Evolutionary conservation across 1,140 invertebrate species (phyloP).

Genomic region (Acromyrmex charruanus): DNA sequence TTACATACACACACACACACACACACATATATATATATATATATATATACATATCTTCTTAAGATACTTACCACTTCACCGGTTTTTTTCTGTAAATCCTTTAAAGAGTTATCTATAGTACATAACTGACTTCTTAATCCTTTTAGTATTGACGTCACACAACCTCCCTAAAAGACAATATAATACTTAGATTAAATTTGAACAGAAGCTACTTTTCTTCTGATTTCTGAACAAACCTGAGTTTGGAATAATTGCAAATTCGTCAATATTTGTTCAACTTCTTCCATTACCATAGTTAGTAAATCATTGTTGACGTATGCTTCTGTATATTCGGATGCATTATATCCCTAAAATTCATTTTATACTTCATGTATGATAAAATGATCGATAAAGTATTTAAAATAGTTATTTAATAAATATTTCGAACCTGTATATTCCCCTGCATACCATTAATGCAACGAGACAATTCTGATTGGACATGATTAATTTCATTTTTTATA

Average conservation of each 20-base stretch:
- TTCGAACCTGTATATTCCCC: constrained; percentile 72
- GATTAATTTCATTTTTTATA: constrained; percentile 84
- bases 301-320: constrained; percentile 76
- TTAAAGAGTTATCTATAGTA: constrained; percentile 76
- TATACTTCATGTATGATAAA: constrained; percentile 26
- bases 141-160: constrained; percentile 71
- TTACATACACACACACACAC: not conserved
- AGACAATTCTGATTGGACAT: constrained; percentile 75
- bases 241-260: constrained; percentile 77
- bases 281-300: constrained; percentile 78
- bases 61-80: constrained; percentile 79
- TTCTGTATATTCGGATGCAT: constrained; percentile 70
- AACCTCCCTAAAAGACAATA: constrained; percentile 70
- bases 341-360: constrained; percentile 72
- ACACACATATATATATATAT: too few relatives aligned
- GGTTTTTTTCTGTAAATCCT: constrained; percentile 79
- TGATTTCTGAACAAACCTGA: constrained; percentile 69
- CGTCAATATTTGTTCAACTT: constrained; percentile 81
- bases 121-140: constrained; percentile 79
- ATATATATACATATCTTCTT: not conserved
- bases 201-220: constrained; percentile 12
- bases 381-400: not conserved
- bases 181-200: constrained; percentile 50
- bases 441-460: constrained; percentile 74
- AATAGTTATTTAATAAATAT: constrained; percentile 25